Conservation (phyloP, 2,797 vertebrate species). For the Anomalospiza imberbis region DNA sequence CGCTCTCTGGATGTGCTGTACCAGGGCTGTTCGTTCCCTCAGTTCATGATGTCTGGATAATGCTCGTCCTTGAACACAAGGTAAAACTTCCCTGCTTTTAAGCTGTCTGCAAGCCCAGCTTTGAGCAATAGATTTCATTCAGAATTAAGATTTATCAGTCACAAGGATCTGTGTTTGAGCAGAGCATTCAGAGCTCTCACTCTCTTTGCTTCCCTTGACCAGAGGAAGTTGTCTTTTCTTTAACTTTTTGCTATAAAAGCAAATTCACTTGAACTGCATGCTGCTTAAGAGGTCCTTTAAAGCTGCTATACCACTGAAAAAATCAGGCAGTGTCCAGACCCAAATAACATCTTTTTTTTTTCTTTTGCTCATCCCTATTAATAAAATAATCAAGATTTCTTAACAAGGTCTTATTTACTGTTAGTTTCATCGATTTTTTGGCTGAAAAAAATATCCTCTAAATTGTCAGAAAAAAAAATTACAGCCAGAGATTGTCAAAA, state of each 20-base stretch:
- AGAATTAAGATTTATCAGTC: background rate
- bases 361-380: background rate
- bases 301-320: background rate
- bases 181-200: background rate
- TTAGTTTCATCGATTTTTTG: background rate
- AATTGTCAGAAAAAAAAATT: background rate
- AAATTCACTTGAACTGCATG: background rate
- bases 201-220: background rate
- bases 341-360: rapidly evolving
- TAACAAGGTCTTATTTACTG: background rate
- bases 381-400: background rate
- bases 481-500: background rate
- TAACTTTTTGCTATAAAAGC: background rate
- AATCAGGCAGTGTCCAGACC: background rate
- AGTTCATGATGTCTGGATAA: background rate
- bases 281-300: background rate
- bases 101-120: background rate
- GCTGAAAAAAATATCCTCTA: background rate
- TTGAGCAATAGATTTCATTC: background rate
- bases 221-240: background rate
- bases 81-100: background rate
- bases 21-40: background rate
- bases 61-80: background rate
- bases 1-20: background rate
- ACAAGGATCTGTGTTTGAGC: background rate